phyloP scores from a whole-genome alignment of 2,888 invertebrate genomes.

The Drosophila multiciliata region DNA sequence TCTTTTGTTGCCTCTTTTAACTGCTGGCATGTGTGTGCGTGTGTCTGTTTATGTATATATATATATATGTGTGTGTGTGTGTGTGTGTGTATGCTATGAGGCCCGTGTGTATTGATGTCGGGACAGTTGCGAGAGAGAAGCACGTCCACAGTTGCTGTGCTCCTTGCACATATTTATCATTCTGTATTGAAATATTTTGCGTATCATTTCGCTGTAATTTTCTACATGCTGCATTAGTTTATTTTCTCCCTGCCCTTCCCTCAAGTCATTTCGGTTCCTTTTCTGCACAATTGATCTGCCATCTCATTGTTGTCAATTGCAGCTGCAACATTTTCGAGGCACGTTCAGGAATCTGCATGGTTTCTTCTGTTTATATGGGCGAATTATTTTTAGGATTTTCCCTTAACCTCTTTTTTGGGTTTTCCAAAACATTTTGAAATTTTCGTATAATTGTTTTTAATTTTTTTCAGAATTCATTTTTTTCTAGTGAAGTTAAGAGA shows the following conservation, averaged over 20 bases:
- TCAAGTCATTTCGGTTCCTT: not conserved
- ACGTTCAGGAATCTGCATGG: not conserved
- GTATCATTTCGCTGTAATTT: constrained; percentile 69
- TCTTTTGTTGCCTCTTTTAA: constrained; percentile 72
- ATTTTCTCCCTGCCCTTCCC: not conserved
- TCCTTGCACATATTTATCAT: constrained; percentile 65
- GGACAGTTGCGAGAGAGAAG: constrained; percentile 39
- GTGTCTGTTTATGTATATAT: not conserved
- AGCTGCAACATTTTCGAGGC: constrained; percentile 13
- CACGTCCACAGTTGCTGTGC: constrained; percentile 67
- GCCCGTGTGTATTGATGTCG: constrained; percentile 58
- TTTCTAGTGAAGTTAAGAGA: not conserved
- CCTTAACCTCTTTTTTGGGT: not conserved
- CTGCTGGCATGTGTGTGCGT: constrained; percentile 33
- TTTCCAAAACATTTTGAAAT: not conserved
- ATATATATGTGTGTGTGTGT: constrained; percentile 1
- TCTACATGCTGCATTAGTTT: constrained; percentile 39
- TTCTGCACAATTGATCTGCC: constrained; percentile 33
- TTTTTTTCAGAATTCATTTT: not conserved
- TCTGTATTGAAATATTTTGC: constrained; percentile 68
- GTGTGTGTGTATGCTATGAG: constrained; percentile 32
- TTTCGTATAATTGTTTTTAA: not conserved
- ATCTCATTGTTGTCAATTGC: constrained; percentile 43
- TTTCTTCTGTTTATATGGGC: constrained; percentile 7
- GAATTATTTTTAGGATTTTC: not conserved